phyloP scores from a whole-genome alignment of 2,888 invertebrate genomes.

The Meiosimyza decipiens region DNA sequence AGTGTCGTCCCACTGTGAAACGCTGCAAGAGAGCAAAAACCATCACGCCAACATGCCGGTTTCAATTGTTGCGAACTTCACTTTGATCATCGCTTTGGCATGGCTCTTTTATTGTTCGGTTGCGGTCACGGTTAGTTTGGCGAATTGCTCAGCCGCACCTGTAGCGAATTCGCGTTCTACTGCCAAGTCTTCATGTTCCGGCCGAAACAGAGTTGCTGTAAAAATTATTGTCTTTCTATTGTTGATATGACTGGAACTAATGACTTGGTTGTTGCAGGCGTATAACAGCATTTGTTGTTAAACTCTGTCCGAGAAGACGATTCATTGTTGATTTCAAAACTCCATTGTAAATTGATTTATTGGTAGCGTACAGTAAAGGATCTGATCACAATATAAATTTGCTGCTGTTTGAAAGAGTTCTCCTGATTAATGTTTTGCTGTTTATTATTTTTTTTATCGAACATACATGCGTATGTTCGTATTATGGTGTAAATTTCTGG shows the following conservation, averaged over 20 bases:
- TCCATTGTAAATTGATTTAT: conserved; percentile 29
- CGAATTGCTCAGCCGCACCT: conserved; percentile 28
- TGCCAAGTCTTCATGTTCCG: not conserved
- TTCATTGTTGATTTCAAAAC: conserved; percentile 24
- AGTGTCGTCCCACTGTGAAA: too few relatives aligned
- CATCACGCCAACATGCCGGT: not conserved
- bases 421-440: conserved; percentile 20
- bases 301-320: too few relatives aligned
- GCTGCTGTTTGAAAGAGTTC: conserved; percentile 25
- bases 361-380: conserved; percentile 9
- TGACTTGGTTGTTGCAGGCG: conserved; percentile 21
- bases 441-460: too few relatives aligned
- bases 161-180: conserved; percentile 6
- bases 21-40: not conserved
- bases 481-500: too few relatives aligned
- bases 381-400: not conserved
- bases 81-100: not conserved
- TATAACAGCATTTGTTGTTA: not conserved
- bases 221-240: not conserved
- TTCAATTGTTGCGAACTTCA: not conserved
- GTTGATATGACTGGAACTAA: conserved; percentile 12
- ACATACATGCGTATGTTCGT: too few relatives aligned
- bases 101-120: not conserved
- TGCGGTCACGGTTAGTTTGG: conserved; percentile 28
- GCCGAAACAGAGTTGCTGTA: not conserved